Conservation (phyloP, 2,797 vertebrate species). For the Crypturellus tataupa region DNA sequence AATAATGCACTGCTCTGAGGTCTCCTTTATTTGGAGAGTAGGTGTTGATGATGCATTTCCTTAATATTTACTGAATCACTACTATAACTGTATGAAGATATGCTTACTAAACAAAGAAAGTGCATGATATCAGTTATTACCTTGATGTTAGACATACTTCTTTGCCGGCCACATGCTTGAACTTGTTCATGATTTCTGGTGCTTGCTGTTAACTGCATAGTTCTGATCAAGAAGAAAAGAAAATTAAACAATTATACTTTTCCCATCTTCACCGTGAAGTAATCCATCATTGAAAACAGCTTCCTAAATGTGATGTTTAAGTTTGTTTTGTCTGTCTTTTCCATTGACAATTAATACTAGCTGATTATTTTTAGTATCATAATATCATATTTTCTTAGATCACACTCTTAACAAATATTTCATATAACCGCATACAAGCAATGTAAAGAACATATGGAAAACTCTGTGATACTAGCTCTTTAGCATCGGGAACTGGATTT, state of each 20-base stretch:
- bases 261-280: not conserved
- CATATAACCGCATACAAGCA: not conserved
- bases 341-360: not conserved
- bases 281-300: not conserved
- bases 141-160: not conserved
- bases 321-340: rapidly evolving
- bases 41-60: not conserved
- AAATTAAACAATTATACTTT: not conserved
- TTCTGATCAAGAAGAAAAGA: not conserved
- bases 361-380: not conserved
- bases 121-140: not conserved
- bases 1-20: not conserved
- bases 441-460: not conserved
- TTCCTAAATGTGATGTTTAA: not conserved
- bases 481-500: not conserved
- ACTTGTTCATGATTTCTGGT: not conserved
- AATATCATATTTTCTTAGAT: not conserved
- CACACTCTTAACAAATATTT: not conserved
- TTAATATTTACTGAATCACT: not conserved
- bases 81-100: not conserved
- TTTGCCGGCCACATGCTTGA: not conserved
- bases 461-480: not conserved
- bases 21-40: not conserved
- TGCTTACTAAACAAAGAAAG: not conserved
- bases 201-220: not conserved